Conservation (phyloP, 1,140 invertebrate species). For the Drosophila pachea region DNA sequence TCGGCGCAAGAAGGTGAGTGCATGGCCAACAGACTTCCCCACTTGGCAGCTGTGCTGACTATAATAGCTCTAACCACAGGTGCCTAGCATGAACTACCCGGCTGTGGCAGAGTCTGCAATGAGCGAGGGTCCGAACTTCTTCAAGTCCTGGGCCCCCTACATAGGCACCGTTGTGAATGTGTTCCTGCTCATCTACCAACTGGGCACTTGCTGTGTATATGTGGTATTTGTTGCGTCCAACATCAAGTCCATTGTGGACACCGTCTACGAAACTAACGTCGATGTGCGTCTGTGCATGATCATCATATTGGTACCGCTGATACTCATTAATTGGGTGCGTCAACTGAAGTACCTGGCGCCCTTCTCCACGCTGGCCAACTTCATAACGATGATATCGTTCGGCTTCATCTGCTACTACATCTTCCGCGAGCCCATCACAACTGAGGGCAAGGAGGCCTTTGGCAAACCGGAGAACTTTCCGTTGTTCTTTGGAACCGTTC, state of each 20-base stretch:
- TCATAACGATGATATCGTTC: conserved; percentile 83
- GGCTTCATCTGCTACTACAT: conserved; percentile 86
- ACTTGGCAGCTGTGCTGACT: background rate
- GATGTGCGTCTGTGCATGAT: conserved; percentile 83
- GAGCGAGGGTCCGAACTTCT: conserved; percentile 83
- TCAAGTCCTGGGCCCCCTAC: conserved; percentile 81
- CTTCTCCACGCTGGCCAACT: conserved; percentile 87
- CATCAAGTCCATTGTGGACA: conserved; percentile 82
- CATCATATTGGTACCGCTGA: conserved; percentile 84
- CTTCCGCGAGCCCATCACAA: conserved; percentile 80
- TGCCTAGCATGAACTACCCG: conserved; percentile 86
- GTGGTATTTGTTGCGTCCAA: conserved; percentile 90
- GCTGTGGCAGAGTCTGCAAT: conserved; percentile 85
- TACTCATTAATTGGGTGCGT: conserved; percentile 85
- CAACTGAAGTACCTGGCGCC: conserved; percentile 87
- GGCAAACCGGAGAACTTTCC: conserved; percentile 81
- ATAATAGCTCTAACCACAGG: conserved; percentile 55
- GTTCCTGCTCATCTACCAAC: conserved; percentile 89
- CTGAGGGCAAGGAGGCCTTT: conserved; percentile 79
- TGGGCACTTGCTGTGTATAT: conserved; percentile 94
- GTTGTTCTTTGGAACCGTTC: conserved; percentile 86
- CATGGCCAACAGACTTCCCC: background rate
- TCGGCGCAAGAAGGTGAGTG: conserved; percentile 80
- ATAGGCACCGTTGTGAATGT: conserved; percentile 84
- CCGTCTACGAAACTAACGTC: conserved; percentile 70